phyloP scores from a whole-genome alignment of 2,113 vertebrate genomes.

The Bufo gargarizans region DNA sequence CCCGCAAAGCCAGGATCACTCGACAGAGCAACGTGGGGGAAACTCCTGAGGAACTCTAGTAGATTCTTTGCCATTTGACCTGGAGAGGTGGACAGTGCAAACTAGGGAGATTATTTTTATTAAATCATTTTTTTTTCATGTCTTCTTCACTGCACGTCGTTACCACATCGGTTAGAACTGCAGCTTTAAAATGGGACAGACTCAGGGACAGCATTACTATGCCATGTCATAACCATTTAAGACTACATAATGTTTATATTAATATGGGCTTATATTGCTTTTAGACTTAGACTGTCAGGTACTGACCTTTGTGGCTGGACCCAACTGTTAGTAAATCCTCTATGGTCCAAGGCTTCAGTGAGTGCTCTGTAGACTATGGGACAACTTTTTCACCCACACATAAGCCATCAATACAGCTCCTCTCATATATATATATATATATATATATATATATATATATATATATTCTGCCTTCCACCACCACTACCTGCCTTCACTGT shows the following conservation, averaged over 20 bases:
- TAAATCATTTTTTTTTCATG: not conserved
- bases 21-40: constrained; percentile 44
- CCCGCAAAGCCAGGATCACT: constrained; percentile 9
- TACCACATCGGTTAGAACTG: not conserved
- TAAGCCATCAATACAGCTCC: too few relatives aligned
- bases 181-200: not conserved
- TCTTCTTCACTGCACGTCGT: not conserved
- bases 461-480: too few relatives aligned
- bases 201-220: constrained; percentile 26
- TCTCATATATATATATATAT: too few relatives aligned
- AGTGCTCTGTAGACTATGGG: too few relatives aligned
- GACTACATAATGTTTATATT: too few relatives aligned
- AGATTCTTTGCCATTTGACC: not conserved
- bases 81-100: too few relatives aligned
- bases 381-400: too few relatives aligned
- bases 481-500: too few relatives aligned
- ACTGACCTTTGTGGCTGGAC: not conserved
- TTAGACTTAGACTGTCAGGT: not conserved
- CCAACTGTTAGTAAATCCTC: too few relatives aligned
- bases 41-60: not conserved
- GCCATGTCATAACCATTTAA: not conserved
- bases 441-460: too few relatives aligned
- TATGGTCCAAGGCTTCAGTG: too few relatives aligned
- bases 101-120: constrained; percentile 10
- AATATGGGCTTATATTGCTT: not conserved